Evolutionary conservation across 2,113 vertebrate species (phyloP).

Genomic region (Fregetta grallaria): DNA sequence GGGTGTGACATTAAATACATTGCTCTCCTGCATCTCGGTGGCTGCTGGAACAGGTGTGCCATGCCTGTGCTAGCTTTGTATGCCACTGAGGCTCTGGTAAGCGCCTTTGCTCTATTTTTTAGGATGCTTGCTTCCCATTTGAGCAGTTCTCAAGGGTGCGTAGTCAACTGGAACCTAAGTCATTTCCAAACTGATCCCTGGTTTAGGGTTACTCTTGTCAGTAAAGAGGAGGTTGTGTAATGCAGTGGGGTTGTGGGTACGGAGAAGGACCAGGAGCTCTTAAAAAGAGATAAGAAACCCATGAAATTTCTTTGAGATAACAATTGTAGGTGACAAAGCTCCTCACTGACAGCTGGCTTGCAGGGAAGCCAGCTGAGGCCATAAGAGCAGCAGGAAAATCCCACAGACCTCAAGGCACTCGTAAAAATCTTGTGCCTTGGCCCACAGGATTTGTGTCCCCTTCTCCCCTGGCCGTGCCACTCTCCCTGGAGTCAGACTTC

Average conservation of each 20-base stretch:
- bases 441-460: neutral
- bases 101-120: neutral
- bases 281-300: neutral
- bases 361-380: neutral
- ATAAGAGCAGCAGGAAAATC: neutral
- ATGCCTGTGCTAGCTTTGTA: rapidly evolving
- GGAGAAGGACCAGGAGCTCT: neutral
- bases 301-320: neutral
- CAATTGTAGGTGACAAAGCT: neutral
- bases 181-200: neutral
- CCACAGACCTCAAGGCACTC: neutral
- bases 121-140: neutral
- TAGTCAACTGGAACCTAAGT: neutral
- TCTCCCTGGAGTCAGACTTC: neutral
- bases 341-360: neutral
- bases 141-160: neutral
- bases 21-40: neutral
- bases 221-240: neutral
- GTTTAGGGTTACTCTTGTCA: neutral
- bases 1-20: neutral
- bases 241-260: neutral
- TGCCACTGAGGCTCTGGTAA: neutral
- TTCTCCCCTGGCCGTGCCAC: neutral
- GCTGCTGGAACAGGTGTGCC: neutral
- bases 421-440: neutral